Evolutionary conservation across 2,888 invertebrate genomes (phyloP).

Genomic region (Agrochola litura): DNA sequence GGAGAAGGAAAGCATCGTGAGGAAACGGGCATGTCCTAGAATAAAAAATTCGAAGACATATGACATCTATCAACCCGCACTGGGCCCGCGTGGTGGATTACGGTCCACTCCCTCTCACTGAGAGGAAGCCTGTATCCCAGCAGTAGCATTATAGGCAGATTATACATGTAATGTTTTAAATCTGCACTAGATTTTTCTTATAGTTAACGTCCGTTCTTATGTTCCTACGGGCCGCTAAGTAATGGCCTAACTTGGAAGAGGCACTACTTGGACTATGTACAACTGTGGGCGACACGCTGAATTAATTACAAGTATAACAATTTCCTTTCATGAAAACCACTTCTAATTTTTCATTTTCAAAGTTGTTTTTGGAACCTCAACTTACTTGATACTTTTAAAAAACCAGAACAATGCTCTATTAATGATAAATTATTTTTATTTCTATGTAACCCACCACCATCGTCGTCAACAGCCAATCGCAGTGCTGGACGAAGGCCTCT

Average conservation of each 20-base stretch:
- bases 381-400: not conserved
- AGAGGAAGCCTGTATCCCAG: too few relatives aligned
- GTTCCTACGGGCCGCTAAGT: not conserved
- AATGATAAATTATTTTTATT: slow-evolving; percentile 53
- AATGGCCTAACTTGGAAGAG: not conserved
- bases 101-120: too few relatives aligned
- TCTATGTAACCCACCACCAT: slow-evolving; percentile 56
- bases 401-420: slow-evolving; percentile 8
- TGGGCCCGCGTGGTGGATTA: too few relatives aligned
- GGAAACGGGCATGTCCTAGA: too few relatives aligned
- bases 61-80: too few relatives aligned
- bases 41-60: too few relatives aligned
- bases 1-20: too few relatives aligned
- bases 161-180: too few relatives aligned
- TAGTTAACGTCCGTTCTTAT: too few relatives aligned
- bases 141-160: too few relatives aligned
- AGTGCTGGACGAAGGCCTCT: slow-evolving; percentile 52
- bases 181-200: too few relatives aligned
- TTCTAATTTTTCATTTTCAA: not conserved
- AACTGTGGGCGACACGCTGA: not conserved
- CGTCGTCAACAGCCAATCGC: slow-evolving; percentile 50
- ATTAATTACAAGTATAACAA: not conserved
- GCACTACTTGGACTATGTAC: too few relatives aligned
- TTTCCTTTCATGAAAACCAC: not conserved
- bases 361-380: not conserved